Evolutionary conservation across 2,113 vertebrate genomes (phyloP), one percentile per base, ranked within the genome.

Genomic region (Heliornis fulica): DNA sequence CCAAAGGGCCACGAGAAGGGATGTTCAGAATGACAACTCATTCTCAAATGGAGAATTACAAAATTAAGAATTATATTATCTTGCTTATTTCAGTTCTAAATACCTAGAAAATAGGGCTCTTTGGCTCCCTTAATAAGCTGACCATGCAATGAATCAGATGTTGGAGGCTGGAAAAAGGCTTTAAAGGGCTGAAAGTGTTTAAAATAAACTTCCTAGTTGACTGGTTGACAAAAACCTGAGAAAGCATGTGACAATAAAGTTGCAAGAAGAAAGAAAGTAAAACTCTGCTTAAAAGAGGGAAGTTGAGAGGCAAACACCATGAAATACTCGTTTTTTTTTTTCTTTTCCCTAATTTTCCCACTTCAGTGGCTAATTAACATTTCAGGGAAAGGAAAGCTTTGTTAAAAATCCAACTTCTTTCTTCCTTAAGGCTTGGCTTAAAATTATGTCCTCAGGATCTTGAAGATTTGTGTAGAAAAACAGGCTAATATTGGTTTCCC

Each of bases 281-380:
- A 93, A 56, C 6, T 22, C 48, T 29, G 25, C 64, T 86, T 86
- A 60, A 92, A 94, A 83, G 36, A 63, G 48, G 26, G 43, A 63
- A 41, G 4, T 56, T 86, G 59, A 80, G 76, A 86, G 26, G 45
- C 68, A 89, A 53, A 70, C 77, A 81, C 10, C 70, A 34, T 70
- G 29, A 63, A 86, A n/a, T n/a, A n/a, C n/a, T n/a, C n/a, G n/a
- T n/a, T n/a, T n/a, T 91, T 91, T 81, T 34, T 71, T 19, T 50
- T 12, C 13, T 72, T 88, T 87, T 70, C 66, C 29, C 32, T 87
- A 56, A 57, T 84, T 94, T 96, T 80, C 46, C 40, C 23, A 10
- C 46, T 89, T 78, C 32, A 70, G 51, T 38, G 68, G 51, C 64
- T 92, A 84, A 96, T 91, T 89, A 94, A 81, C 78, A 91, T 93